phyloP scores from a whole-genome alignment of 2,888 invertebrate species.

The Crocallis elinguaria region DNA sequence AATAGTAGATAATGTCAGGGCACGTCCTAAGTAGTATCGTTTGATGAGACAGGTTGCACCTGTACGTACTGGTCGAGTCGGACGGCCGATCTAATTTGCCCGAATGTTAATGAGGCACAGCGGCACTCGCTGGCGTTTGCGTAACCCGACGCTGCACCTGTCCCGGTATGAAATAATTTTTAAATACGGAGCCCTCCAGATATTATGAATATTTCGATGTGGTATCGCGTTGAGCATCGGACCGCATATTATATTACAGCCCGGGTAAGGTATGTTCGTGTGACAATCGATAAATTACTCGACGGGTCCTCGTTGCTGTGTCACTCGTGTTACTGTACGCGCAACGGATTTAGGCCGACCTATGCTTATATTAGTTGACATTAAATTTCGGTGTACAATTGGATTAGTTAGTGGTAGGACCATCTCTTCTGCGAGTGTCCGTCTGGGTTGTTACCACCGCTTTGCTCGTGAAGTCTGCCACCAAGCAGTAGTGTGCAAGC shows the following conservation, averaged over 20 bases:
- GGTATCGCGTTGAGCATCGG: conserved; percentile 68
- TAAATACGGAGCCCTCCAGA: conserved; percentile 77
- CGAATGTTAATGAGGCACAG: conserved; percentile 69
- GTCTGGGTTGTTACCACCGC: too few relatives aligned
- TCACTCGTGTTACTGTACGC: too few relatives aligned
- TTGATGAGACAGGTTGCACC: conserved; percentile 71
- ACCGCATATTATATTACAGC: conserved; percentile 73
- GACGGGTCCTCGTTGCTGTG: conserved; percentile 42
- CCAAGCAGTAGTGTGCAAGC: too few relatives aligned
- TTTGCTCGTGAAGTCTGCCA: too few relatives aligned
- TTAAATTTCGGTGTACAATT: too few relatives aligned
- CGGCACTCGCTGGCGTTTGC: conserved; percentile 34
- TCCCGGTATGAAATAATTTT: conserved; percentile 77
- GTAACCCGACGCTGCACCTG: conserved; percentile 81
- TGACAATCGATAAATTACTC: conserved; percentile 58
- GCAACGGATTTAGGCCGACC: too few relatives aligned
- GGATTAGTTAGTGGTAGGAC: too few relatives aligned
- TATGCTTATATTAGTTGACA: too few relatives aligned
- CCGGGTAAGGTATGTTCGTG: conserved; percentile 55
- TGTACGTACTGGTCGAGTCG: conserved; percentile 45
- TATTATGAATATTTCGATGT: conserved; percentile 76
- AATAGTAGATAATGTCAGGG: conserved; percentile 70
- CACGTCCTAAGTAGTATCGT: conserved; percentile 51
- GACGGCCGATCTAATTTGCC: conserved; percentile 69
- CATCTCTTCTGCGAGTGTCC: too few relatives aligned